Percentiles rank a stretch among this genome's conserved stretches.
Conservation (phyloP, 2,888 invertebrate genomes). For the Acheta domesticus region DNA sequence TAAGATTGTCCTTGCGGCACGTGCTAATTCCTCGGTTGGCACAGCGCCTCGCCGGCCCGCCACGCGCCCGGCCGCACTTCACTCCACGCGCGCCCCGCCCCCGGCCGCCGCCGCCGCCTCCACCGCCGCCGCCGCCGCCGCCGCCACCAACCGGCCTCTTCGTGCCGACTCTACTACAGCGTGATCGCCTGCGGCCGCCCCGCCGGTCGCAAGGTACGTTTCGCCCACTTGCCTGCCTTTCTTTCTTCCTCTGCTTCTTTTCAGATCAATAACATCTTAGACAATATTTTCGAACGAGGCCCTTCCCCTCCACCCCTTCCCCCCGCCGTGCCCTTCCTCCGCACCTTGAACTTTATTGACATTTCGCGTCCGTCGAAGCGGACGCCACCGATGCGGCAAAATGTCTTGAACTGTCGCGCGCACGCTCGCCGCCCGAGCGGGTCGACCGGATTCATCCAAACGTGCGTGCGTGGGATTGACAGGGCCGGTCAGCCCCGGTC, state of each 20-base stretch:
- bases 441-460: not conserved
- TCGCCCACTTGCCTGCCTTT: not conserved
- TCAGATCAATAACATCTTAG: constrained; percentile 10
- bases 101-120: not conserved
- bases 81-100: not conserved
- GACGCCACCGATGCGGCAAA: not conserved
- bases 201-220: not conserved
- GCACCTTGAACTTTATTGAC: constrained; percentile 18
- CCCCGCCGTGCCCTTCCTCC: not conserved
- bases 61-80: not conserved
- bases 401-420: constrained; percentile 18
- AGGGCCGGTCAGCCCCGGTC: not conserved
- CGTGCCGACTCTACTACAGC: too few species aligned
- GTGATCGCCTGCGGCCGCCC: not conserved
- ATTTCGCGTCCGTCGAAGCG: not conserved
- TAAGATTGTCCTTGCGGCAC: constrained; percentile 2
- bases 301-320: not conserved
- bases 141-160: not conserved
- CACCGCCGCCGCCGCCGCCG: not conserved
- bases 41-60: not conserved
- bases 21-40: not conserved
- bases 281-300: constrained; percentile 3
- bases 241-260: constrained; percentile 6
- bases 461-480: not conserved
- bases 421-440: not conserved